Base-by-base conservation (phyloP, 2,113 vertebrate species). In the Nanorana parkeri region DNA sequence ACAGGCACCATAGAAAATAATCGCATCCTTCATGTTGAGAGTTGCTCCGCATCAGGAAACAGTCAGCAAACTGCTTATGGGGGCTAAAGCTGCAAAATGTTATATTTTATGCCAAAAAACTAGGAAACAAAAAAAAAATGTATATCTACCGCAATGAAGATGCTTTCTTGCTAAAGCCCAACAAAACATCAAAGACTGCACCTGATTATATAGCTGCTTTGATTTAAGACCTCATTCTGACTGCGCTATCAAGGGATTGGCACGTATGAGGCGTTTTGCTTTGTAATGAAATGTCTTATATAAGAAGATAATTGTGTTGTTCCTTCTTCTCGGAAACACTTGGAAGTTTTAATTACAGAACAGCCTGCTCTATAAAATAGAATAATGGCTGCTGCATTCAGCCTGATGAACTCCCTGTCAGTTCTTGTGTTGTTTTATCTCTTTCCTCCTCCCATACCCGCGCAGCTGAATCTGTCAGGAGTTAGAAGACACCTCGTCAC, bases 401-500 rank as follows among this genome's bases (percentile, higher is more conserved):
- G 63, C 51, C 72, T 83, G 68, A 83, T 83, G 72, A 83, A 68
- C 80, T 83, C 71, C 29, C 26, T 75, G 69, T 82, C 69, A 82
- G 60, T 66, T 73, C 61, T 67, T n/a, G 28, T 75, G 60, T 75
- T 74, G 47, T 65, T 83, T 76, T 83, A 68, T 76, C 72, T 66
- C 28, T 67, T 56, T 23, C 54, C 72, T 47, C 47, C 24, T 81
- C 71, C 80, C 32, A 64, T 72, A 19, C 71, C 55, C 24, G 7
- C 72, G 23, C 26, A 68, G 61, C 76, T 76, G 74, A 75, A 83
- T 66, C 56, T 81, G 80, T 81, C 80, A 81, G 69, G 69, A 56
- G 69, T 81, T 72, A 74, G 13, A 81, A 74, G 72, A 76, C 28
- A 76, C 61, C 75, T 76, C 52, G 26, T 36, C n/a, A 56, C 51